Base-by-base conservation (phyloP, 2,888 invertebrate genomes). In the Agrypnus murinus region DNA sequence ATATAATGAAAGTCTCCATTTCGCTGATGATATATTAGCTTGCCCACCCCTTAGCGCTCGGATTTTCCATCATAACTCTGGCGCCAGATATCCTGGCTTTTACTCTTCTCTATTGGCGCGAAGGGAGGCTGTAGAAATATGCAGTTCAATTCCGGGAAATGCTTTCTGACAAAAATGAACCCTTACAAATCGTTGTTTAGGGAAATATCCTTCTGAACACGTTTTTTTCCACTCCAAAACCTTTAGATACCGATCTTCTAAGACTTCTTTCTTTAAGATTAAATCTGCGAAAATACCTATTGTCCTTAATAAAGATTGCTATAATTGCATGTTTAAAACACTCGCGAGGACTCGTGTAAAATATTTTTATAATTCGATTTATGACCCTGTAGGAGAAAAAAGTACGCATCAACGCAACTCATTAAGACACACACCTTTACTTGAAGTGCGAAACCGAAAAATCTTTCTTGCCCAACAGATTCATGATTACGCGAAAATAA, bases 1-100 rank as follows among this genome's bases (percentile, higher is more conserved):
- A 86, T 80, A 91, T 88, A 82, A 91, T 86, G 82, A 91, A 90
- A 83, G 90, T 90, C 88, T 91, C 90, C 91, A 91, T 91, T 75
- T 71, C 79, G 59, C 25, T 25, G 25, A 64, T 68, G 64, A 72
- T 64, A 38, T 68, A 65, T 68, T 68, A 68, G 64, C 64, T 53
- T 43, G 48, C 50, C 43, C 67, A 57, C 62, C 48, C 70, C 43
- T 58, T 67, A 66, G 40, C 58, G 57, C 68, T 53, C 62, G 59
- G 50, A 71, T 71, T 71, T 71, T 63, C 71, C 67, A 66, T 71
- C 71, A 64, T 67, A 71, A 71, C 55, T 65, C 60, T 25, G 71
- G 71, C 71, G 67, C 71, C 71, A 67, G 67, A 71, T 50, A 67
- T 67, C 71, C 67, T 71, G 66, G 53, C 65, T 40, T 66, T 48